These are phyloP conservation scores for Drosophila paranaensis DNA, from an alignment of 2,888 invertebrate species.

Conservation along the genomic window DNA sequence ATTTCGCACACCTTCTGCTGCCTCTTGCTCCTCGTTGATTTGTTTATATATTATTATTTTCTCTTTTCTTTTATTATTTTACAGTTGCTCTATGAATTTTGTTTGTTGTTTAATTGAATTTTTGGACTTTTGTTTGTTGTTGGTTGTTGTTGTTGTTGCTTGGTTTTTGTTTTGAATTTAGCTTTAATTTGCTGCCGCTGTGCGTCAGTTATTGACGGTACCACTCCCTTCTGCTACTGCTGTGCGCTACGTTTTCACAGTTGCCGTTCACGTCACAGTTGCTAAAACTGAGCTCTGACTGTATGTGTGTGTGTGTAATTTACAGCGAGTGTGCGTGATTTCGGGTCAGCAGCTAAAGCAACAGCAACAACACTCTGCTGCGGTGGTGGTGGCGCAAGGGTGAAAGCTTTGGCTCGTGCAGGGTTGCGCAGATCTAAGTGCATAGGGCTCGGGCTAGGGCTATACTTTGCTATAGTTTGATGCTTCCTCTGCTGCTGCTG, in stretches of 20 bases:
- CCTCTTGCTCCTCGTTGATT: constrained; percentile 32
- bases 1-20: constrained; percentile 47
- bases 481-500: neutral
- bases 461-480: constrained; percentile 4
- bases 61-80: constrained; percentile 22
- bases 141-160: neutral
- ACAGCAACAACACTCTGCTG: constrained; percentile 33
- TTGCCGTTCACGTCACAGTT: constrained; percentile 63
- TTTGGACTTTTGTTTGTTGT: constrained; percentile 51
- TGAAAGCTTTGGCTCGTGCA: constrained; percentile 15
- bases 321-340: constrained; percentile 78
- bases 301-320: constrained; percentile 60
- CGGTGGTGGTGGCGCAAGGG: constrained; percentile 26
- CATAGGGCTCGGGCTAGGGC: neutral
- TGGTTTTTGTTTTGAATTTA: constrained; percentile 7
- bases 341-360: constrained; percentile 67
- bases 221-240: constrained; percentile 85
- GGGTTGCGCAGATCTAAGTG: constrained; percentile 24
- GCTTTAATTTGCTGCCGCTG: constrained; percentile 83
- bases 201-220: constrained; percentile 85
- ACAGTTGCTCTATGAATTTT: constrained; percentile 31
- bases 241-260: constrained; percentile 71
- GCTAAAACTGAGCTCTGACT: constrained; percentile 36
- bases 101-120: constrained; percentile 26
- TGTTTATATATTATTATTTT: constrained; percentile 11